Evolutionary conservation across 2,888 invertebrate species (phyloP), one percentile per base, ranked within the genome.

Genomic region (Drosophila suboccidentalis): DNA sequence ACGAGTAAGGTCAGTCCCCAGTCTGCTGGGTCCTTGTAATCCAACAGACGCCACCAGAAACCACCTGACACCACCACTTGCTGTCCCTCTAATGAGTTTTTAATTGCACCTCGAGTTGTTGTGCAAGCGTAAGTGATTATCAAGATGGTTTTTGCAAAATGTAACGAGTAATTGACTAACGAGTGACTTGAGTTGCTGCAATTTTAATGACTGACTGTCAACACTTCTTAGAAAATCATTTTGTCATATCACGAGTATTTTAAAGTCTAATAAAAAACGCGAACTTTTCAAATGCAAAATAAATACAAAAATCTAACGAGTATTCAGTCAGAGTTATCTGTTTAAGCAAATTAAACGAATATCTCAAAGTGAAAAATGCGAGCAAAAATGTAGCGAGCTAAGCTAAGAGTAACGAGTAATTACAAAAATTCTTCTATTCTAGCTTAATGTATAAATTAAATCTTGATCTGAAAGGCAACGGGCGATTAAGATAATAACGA

Each of bases 51-150:
- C 38, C 38, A 54, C n/a, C 54, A 54, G 54, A 26, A 38, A 38
- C 39, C 29, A 41, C 41, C 54, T 11, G 3, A 22, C 26, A 51
- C 38, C 51, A 22, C 22, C 38, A 10, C 34, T 44, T 1, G 34
- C 6, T 44, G 9, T 44, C 6, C 38, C 26, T 34, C 66, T 54
- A 71, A 72, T 71, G 60, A 29, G 61, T 61, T 71, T 71, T 71
- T 67, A 72, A 71, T 67, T 57, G 41, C 70, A 34, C 22, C 34
- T 15, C 41, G 17, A 29, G 17, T 41, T 49, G 29, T 29, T 50
- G 38, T 39, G 55, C 29, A 34, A 36, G 44, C 32, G 44, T 22
- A 17, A 29, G 53, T 53, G 26, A 15, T 26, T 44, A 61, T 44
- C 43, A 36, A 44, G 43, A 57, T 57, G 44, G 34, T 2, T 44